phyloP scores from a whole-genome alignment of 2,888 invertebrate genomes.

The Parascotia fuliginaria region DNA sequence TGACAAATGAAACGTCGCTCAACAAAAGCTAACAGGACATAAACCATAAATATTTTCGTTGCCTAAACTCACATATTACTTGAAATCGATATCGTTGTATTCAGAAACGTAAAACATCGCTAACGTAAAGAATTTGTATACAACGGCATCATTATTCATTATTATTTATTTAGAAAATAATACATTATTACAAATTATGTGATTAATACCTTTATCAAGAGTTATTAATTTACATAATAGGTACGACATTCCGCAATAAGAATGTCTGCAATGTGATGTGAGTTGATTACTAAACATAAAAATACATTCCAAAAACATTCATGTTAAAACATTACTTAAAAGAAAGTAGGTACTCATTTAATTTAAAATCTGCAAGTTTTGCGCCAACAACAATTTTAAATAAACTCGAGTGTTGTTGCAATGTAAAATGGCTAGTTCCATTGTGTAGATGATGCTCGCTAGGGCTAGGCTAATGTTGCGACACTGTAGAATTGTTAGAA shows the following conservation, averaged over 20 bases:
- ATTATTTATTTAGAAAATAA: no score
- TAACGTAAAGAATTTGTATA: neutral
- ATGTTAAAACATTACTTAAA: neutral
- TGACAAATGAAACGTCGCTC: constrained; percentile 39
- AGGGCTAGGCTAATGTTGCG: constrained; percentile 13
- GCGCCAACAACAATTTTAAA: neutral
- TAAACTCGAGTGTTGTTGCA: neutral
- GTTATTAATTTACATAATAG: no score
- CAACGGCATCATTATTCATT: no score
- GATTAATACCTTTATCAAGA: no score
- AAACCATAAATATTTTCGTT: constrained; percentile 18
- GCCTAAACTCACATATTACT: neutral
- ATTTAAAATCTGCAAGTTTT: neutral
- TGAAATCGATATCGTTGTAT: neutral
- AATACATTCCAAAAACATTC: neutral
- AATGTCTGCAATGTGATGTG: no score
- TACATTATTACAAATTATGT: no score
- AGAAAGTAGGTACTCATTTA: neutral
- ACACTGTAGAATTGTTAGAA: constrained; percentile 32
- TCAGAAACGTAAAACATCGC: neutral
- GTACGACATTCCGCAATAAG: no score
- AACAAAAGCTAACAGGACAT: constrained; percentile 24
- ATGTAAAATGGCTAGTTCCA: constrained; percentile 7
- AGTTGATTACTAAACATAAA: neutral
- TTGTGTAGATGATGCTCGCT: constrained; percentile 26